Conservation (phyloP, 2,888 invertebrate genomes). For the Drosophila kuntzei region DNA sequence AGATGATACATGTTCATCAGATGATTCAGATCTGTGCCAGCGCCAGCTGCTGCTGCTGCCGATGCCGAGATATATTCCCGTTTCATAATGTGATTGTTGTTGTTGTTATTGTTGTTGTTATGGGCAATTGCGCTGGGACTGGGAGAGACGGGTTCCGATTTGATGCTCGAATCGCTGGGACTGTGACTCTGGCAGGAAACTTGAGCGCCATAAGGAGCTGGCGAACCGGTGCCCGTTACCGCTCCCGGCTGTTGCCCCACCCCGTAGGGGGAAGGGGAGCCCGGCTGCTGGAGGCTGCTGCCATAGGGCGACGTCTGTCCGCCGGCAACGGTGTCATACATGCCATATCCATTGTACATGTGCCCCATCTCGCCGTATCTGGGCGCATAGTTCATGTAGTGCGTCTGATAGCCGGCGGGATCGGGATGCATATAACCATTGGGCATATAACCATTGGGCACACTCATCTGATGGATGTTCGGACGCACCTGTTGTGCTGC, state of each 20-base stretch:
- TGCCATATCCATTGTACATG: conserved; percentile 91
- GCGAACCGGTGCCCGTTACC: conserved; percentile 36
- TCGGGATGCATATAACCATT: conserved; percentile 96
- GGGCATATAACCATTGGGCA: conserved; percentile 96
- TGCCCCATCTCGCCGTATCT: conserved; percentile 94
- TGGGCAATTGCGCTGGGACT: conserved; percentile 86
- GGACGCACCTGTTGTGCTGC: conserved; percentile 89
- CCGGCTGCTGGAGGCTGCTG: conserved; percentile 88
- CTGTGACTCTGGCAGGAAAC: conserved; percentile 91
- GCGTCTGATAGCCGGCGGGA: conserved; percentile 91
- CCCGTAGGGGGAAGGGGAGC: conserved; percentile 89
- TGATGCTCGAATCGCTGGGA: conserved; percentile 94
- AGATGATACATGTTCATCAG: conserved; percentile 90
- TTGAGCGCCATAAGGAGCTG: conserved; percentile 86
- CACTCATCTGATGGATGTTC: conserved; percentile 95
- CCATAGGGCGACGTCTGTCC: conserved; percentile 92
- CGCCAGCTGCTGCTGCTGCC: conserved; percentile 80
- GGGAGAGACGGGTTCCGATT: conserved; percentile 95
- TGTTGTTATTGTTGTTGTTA: conserved; percentile 82
- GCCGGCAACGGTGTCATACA: conserved; percentile 90
- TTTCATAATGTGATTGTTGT: conserved; percentile 87
- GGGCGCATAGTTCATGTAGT: conserved; percentile 90
- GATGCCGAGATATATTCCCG: conserved; percentile 88
- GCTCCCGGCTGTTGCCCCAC: conserved; percentile 69
- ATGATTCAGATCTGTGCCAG: conserved; percentile 88